Evolutionary conservation across 2,113 vertebrate genomes (phyloP), one percentile per base, ranked within the genome.

Genomic region (Dinomys branickii): DNA sequence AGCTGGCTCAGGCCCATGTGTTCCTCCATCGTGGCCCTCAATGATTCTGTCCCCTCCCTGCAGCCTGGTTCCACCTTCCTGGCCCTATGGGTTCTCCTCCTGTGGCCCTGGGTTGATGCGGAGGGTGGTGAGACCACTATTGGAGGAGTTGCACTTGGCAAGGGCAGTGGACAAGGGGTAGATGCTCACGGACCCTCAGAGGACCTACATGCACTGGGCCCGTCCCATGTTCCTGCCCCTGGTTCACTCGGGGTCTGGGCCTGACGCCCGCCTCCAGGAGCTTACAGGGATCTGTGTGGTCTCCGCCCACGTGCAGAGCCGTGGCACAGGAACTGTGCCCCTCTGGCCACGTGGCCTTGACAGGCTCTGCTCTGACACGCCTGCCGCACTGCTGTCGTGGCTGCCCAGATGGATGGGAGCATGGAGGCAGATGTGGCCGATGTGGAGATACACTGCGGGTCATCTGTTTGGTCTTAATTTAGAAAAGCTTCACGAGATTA

Each of bases 381-480:
- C 50, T 47, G 82, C 35, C 50, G 52, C 3, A 2, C 6, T 0
- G 73, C 86, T 78, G 11, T 91, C 88, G 17, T 44, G 71, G 52
- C 8, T 56, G 75, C 83, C 4, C 1, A 93, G 95, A 97, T 19
- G n/a, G 95, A 97, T 94, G 90, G 81, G 90, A 83, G 95, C 71
- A 3, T 9, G 1, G 56, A 19, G 91, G 35, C 0, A 13, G 95
- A 41, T 22, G 61, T 12, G 91, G 94, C 95, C 41, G 97, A 91
- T 63, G 96, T 0, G 4, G 30, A 1, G 94, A 96, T 75, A 93
- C 80, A 30, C 92, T 0, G 4, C 1, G 28, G 97, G 96, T 92
- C 96, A 73, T 97, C 96, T 44, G 96, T 94, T 96, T 90, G 97
- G 86, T 97, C 97, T 97, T 96, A 92, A 97, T 97, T 97, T 96